phyloP scores from a whole-genome alignment of 2,888 invertebrate species.

The Drosophila fulvimacula region DNA sequence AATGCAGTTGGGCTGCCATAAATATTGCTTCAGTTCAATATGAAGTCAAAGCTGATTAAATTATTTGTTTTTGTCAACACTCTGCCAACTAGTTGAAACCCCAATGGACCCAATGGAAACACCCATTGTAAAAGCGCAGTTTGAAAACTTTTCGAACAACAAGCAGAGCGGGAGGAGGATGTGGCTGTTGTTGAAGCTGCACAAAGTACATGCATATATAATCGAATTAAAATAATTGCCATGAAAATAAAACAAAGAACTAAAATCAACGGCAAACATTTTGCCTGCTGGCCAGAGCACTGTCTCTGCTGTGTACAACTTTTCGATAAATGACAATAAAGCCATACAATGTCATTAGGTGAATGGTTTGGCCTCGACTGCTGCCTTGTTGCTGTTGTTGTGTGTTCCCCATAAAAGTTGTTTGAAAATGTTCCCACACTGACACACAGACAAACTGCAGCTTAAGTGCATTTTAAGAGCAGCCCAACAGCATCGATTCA shows the following conservation, averaged over 20 bases:
- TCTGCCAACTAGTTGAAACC: background rate
- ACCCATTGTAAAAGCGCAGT: conserved; percentile 31
- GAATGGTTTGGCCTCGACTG: conserved; percentile 59
- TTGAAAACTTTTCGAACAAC: conserved; percentile 44
- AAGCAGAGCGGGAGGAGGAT: background rate
- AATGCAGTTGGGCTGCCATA: conserved; percentile 16
- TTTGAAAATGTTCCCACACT: conserved; percentile 32
- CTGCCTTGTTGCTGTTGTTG: conserved; percentile 24
- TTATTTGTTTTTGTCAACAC: conserved; percentile 26
- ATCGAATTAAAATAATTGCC: conserved; percentile 75
- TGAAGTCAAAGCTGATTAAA: conserved; percentile 53
- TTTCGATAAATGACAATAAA: conserved; percentile 80
- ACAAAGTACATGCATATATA: conserved; percentile 49
- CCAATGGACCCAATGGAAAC: conserved; percentile 6
- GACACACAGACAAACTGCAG: conserved; percentile 19
- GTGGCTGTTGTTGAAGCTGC: conserved; percentile 16
- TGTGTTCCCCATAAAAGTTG: conserved; percentile 59
- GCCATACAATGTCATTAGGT: conserved; percentile 77
- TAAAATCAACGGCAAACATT: conserved; percentile 63
- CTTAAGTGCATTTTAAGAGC: conserved; percentile 67
- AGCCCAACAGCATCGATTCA: conserved; percentile 34
- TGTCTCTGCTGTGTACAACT: conserved; percentile 56
- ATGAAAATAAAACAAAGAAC: conserved; percentile 47
- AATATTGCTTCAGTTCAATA: conserved; percentile 20
- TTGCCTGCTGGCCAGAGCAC: conserved; percentile 41